Evolutionary conservation across 53 echinoderm and acorn worm species (phyloP).

Genomic region (Temnopleurus reevesii): DNA sequence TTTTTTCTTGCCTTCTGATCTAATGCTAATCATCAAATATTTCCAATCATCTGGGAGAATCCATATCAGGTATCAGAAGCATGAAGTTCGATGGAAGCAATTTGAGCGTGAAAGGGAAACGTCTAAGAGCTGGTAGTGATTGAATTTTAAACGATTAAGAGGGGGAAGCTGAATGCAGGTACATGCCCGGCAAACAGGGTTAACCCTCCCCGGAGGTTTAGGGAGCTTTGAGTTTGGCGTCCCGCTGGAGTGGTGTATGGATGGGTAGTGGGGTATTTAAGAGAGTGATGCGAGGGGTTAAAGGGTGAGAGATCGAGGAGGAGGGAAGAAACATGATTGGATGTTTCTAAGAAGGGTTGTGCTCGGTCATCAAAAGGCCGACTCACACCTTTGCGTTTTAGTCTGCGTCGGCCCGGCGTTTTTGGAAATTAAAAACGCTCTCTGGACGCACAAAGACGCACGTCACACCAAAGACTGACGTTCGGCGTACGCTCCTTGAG

Average conservation of each 20-base stretch:
- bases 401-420: no score
- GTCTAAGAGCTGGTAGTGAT: not conserved
- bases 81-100: not conserved
- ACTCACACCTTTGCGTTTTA: no score
- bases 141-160: conserved; percentile 10
- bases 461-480: no score
- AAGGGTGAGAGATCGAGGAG: not conserved
- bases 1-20: no score
- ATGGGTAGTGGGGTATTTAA: not conserved
- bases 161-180: not conserved
- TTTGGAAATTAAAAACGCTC: no score
- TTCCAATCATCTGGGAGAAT: not conserved
- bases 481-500: no score
- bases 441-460: no score
- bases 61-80: not conserved
- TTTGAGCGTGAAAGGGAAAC: not conserved
- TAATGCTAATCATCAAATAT: not conserved
- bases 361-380: not conserved
- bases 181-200: not conserved
- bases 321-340: not conserved
- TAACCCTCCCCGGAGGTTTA: not conserved
- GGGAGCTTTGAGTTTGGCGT: not conserved
- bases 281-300: not conserved
- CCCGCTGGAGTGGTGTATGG: not conserved
- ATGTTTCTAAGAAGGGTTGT: not conserved